These are phyloP conservation scores for Allygus modestus DNA, from an alignment of 2,888 invertebrate species.

Conservation along the genomic window DNA sequence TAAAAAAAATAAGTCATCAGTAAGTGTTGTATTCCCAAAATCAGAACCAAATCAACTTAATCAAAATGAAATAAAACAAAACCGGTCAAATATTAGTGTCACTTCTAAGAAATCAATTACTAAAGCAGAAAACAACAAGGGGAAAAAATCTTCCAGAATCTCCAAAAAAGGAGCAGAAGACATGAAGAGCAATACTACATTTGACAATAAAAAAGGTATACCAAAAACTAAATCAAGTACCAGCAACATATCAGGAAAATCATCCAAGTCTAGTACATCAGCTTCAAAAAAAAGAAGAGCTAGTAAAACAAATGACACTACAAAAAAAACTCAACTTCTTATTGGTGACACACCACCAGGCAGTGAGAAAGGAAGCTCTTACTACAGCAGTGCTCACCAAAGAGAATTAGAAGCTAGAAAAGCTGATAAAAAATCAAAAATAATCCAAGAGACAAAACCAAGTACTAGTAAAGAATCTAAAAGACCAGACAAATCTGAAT, in stretches of 20 bases:
- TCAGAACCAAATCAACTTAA: neutral
- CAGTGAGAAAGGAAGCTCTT: neutral
- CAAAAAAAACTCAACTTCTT: neutral
- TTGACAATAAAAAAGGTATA: neutral
- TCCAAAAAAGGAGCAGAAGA: neutral
- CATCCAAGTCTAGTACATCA: neutral
- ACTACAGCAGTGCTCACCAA: neutral
- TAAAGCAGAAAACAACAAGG: neutral
- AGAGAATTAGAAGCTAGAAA: neutral
- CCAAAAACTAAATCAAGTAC: neutral
- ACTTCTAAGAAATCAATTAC: neutral
- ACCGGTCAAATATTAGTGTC: neutral
- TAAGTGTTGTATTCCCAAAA: too few relatives aligned
- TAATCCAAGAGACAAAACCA: neutral
- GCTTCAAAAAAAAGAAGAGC: neutral
- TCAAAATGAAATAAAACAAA: neutral
- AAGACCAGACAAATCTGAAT: neutral
- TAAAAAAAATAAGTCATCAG: neutral
- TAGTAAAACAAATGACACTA: neutral
- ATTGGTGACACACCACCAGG: neutral
- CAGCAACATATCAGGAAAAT: neutral
- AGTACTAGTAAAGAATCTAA: neutral
- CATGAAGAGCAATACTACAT: neutral
- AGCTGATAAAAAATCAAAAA: neutral
- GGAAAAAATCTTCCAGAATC: neutral